Conservation (phyloP, 2,797 vertebrate species). For the Chiropotes sagulatus region DNA sequence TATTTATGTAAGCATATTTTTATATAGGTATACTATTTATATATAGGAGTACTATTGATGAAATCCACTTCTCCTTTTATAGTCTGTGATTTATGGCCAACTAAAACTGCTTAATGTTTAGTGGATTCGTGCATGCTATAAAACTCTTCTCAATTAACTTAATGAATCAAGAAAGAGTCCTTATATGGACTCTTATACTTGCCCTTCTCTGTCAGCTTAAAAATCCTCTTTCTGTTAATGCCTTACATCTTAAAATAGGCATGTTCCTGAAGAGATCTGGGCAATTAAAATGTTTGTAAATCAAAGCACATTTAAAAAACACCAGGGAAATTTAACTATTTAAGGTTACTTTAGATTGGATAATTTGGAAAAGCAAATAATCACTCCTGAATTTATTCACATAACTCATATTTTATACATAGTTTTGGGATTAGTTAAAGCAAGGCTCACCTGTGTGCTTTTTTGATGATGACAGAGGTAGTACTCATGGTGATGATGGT, state of each 20-base stretch:
- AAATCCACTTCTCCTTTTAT: neutral
- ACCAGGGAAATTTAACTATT: conserved; percentile 27
- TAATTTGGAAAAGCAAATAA: conserved; percentile 56
- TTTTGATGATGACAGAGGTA: neutral
- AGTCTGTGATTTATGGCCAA: conserved; percentile 19
- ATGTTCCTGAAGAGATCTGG: conserved; percentile 40
- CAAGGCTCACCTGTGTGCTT: neutral
- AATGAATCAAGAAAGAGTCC: neutral
- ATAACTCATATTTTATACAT: neutral
- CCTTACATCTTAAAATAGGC: conserved; percentile 41
- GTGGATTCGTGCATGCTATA: neutral
- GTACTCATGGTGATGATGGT: neutral
- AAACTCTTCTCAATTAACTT: conserved; percentile 17
- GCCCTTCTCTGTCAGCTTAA: conserved; percentile 37
- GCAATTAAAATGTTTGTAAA: conserved; percentile 53
- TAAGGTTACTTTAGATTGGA: conserved; percentile 4
- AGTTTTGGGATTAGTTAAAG: neutral
- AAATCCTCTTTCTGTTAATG: neutral
- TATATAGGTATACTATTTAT: neutral
- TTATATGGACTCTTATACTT: neutral
- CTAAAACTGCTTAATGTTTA: conserved; percentile 32
- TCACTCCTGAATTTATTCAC: neutral
- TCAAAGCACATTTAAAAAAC: conserved; percentile 29
- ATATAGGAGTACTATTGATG: neutral
- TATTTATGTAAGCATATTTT: neutral